These are phyloP conservation scores for Drosophila eohydei DNA, from an alignment of 2,888 invertebrate species.

Conservation along the genomic window DNA sequence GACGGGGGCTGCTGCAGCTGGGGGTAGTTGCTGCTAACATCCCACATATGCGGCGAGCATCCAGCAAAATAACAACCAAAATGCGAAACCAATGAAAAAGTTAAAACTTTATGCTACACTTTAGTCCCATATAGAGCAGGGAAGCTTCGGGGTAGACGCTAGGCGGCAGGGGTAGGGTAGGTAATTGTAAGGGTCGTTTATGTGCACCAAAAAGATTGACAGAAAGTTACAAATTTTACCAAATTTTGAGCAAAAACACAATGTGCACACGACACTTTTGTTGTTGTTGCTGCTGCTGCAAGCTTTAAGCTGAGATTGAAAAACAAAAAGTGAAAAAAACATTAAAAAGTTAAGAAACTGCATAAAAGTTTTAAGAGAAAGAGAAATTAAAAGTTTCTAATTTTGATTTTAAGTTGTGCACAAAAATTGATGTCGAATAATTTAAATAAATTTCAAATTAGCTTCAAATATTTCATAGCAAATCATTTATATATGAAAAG, in stretches of 20 bases:
- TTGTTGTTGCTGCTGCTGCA: not conserved
- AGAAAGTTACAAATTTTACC: constrained; percentile 41
- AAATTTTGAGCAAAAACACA: constrained; percentile 11
- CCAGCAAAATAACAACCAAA: constrained; percentile 49
- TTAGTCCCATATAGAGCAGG: constrained; percentile 14
- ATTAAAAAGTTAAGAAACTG: constrained; percentile 1
- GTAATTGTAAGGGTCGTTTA: constrained; percentile 34
- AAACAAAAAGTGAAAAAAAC: not conserved
- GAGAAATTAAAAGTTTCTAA: not conserved
- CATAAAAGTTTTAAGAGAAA: not conserved
- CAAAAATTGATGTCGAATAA: not conserved
- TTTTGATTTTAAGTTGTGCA: no score
- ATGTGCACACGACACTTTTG: not conserved
- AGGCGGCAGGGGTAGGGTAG: not conserved
- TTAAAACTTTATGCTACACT: constrained; percentile 59
- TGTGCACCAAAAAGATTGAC: constrained; percentile 41
- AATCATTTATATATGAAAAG: no score
- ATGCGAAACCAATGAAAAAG: constrained; percentile 59
- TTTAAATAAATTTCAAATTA: not conserved
- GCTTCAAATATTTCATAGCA: not conserved
- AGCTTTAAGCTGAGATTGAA: constrained; percentile 3
- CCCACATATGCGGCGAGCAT: constrained; percentile 42
- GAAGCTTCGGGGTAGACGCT: not conserved
- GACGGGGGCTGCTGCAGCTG: not conserved
- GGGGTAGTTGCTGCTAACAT: constrained; percentile 4